These are phyloP conservation scores for Astreopora myriophthalma DNA, from an alignment of 64 coral and sea anemone species.

Conservation along the genomic window DNA sequence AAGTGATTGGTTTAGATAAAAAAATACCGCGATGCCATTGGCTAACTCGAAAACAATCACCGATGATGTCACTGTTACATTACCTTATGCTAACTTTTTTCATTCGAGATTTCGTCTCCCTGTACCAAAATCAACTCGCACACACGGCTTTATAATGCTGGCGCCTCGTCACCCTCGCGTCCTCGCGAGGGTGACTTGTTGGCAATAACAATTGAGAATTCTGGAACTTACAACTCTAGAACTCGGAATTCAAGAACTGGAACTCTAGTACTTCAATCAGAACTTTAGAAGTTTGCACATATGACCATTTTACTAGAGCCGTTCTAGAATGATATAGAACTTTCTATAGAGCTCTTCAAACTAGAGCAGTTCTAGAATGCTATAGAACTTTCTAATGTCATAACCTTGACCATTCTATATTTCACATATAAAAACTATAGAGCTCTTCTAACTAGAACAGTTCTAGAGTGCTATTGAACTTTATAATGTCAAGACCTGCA, in stretches of 20 bases:
- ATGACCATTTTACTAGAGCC: neutral
- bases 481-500: too few relatives aligned
- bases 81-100: neutral
- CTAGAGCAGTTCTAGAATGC: neutral
- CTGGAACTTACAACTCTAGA: neutral
- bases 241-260: neutral
- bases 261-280: neutral
- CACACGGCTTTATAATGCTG: neutral
- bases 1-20: neutral
- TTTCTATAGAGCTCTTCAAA: neutral
- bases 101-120: neutral
- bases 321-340: neutral
- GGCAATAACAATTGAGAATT: slow-evolving; percentile 9
- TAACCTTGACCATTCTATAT: neutral
- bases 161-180: neutral
- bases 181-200: slow-evolving; percentile 4
- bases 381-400: neutral
- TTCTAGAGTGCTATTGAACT: too few relatives aligned
- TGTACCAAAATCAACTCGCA: slow-evolving; percentile 3
- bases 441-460: too few relatives aligned
- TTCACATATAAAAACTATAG: too few relatives aligned
- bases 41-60: neutral
- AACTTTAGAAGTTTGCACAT: neutral
- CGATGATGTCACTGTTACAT: neutral
- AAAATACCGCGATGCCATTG: neutral